These are phyloP conservation scores for Silurus asotus DNA, from an alignment of 2,113 vertebrate genomes.

Conservation along the genomic window DNA sequence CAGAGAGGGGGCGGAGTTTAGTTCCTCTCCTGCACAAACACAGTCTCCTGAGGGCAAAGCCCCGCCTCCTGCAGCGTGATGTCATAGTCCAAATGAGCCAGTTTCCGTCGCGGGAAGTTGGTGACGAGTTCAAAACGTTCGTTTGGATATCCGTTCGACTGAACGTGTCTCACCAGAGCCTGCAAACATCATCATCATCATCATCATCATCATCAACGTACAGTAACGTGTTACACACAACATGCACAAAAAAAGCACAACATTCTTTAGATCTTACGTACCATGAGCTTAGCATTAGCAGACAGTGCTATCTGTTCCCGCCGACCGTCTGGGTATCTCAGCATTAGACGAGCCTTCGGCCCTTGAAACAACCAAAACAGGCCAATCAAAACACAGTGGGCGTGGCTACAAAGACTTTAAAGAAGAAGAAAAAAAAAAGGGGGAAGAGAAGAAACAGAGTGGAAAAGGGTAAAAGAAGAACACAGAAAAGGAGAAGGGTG, in stretches of 20 bases:
- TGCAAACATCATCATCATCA: conserved; percentile 56
- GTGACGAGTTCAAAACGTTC: conserved; percentile 99
- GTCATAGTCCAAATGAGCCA: conserved; percentile 98
- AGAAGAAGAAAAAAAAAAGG: background rate
- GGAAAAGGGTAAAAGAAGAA: too few species aligned
- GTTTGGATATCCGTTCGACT: conserved; percentile 96
- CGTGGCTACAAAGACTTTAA: background rate
- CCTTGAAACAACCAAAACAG: conserved; percentile 70
- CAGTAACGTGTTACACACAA: background rate
- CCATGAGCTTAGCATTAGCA: conserved; percentile 92
- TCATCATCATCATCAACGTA: background rate
- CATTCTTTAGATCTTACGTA: conserved; percentile 66
- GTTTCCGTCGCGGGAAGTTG: conserved; percentile 96
- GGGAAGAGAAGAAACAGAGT: background rate
- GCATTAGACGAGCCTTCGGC: conserved; percentile 97
- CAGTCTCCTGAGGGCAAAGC: conserved; percentile 99
- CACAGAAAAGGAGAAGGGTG: background rate
- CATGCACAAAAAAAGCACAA: background rate
- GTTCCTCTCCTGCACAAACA: conserved; percentile 99
- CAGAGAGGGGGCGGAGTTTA: conserved; percentile 62
- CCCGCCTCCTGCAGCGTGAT: conserved; percentile 97
- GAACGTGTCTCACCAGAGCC: conserved; percentile 94
- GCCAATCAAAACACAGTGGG: background rate
- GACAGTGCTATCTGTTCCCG: conserved; percentile 96
- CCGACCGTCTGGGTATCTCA: conserved; percentile 96